These are phyloP conservation scores for Drosophila falleni DNA, from an alignment of 2,888 invertebrate species.

Conservation along the genomic window DNA sequence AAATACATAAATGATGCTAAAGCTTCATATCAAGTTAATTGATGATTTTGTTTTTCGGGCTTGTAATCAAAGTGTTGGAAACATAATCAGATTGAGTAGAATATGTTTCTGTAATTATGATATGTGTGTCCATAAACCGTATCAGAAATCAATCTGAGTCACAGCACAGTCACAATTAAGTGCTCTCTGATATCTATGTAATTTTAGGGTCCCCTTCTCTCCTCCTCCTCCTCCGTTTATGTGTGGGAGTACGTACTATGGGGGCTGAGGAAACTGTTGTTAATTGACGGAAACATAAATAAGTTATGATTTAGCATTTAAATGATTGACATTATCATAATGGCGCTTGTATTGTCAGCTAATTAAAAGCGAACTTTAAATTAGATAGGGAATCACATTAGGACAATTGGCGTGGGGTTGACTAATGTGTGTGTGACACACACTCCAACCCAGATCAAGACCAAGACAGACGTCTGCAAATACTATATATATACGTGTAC, in stretches of 20 bases:
- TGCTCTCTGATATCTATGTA: slow-evolving; percentile 12
- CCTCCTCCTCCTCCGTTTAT: background rate
- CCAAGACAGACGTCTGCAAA: background rate
- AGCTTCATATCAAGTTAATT: background rate
- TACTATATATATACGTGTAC: too few species aligned
- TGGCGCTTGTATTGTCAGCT: slow-evolving; percentile 10
- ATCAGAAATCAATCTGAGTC: slow-evolving; percentile 38
- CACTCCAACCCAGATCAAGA: background rate
- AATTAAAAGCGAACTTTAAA: slow-evolving; percentile 23
- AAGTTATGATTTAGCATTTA: slow-evolving; percentile 8
- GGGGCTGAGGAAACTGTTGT: slow-evolving; percentile 1
- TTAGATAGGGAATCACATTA: slow-evolving; percentile 34
- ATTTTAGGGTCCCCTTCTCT: slow-evolving; percentile 4
- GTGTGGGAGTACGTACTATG: background rate
- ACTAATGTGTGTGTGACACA: slow-evolving; percentile 33
- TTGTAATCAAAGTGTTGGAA: background rate
- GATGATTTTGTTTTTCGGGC: background rate
- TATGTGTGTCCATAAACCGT: slow-evolving; percentile 14
- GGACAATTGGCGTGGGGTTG: slow-evolving; percentile 19
- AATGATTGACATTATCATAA: slow-evolving; percentile 14
- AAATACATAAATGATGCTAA: background rate
- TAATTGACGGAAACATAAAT: slow-evolving; percentile 5
- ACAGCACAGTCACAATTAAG: slow-evolving; percentile 15
- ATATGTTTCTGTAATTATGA: slow-evolving; percentile 18
- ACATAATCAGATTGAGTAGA: slow-evolving; percentile 1